Conservation (phyloP, 2,113 vertebrate species). For the Zosterops hypoxanthus region DNA sequence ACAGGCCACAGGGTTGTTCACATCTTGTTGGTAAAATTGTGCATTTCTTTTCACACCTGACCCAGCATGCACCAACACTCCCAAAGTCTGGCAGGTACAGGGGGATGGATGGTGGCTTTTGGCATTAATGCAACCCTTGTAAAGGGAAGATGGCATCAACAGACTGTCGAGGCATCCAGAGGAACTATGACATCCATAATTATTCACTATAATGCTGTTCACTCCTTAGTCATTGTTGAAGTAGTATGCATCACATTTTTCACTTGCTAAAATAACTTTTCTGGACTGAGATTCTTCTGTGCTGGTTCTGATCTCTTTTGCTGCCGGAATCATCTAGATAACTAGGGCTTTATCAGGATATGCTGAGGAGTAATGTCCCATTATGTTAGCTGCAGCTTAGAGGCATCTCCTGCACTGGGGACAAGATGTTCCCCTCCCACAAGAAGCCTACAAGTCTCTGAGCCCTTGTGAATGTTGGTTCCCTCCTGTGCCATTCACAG, state of each 20-base stretch:
- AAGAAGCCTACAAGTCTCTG: background rate
- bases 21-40: background rate
- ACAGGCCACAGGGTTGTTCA: background rate
- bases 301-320: background rate
- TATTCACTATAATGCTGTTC: background rate
- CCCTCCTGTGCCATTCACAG: background rate
- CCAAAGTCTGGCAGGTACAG: background rate
- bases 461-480: background rate
- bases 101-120: background rate
- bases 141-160: background rate
- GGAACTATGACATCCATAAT: background rate
- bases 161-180: background rate
- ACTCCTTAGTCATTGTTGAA: background rate
- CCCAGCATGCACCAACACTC: background rate
- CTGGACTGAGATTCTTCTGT: background rate
- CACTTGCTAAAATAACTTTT: background rate
- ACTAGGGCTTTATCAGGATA: background rate
- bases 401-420: background rate
- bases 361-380: background rate
- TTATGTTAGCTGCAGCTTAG: background rate
- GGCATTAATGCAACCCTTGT: background rate
- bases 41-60: background rate
- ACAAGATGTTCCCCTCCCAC: background rate
- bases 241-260: background rate
- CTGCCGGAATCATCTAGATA: background rate